Conservation (phyloP, 1,140 invertebrate species). For the Tetramorium parvispinum region DNA sequence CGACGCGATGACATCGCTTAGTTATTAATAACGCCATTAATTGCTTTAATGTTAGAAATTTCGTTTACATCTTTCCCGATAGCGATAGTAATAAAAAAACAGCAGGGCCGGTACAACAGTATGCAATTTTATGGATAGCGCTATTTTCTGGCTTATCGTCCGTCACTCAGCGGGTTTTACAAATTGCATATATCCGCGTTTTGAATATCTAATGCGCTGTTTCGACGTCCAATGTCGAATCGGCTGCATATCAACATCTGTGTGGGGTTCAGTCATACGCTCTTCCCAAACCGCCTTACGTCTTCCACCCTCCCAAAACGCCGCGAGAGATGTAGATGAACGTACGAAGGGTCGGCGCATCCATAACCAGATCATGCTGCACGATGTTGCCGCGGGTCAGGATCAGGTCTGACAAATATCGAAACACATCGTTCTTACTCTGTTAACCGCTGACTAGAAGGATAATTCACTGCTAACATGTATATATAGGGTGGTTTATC, state of each 20-base stretch:
- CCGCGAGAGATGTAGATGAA: neutral
- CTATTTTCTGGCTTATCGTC: neutral
- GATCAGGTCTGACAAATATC: constrained; percentile 47
- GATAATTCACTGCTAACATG: neutral
- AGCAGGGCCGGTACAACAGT: neutral
- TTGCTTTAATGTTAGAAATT: neutral
- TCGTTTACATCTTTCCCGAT: neutral
- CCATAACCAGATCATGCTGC: constrained; percentile 10
- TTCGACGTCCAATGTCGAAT: constrained; percentile 2
- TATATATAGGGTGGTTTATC: neutral
- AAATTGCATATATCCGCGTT: constrained; percentile 22
- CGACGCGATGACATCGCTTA: neutral
- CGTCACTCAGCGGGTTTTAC: neutral
- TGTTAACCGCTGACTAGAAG: neutral
- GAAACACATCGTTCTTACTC: constrained; percentile 29
- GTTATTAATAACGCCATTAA: neutral
- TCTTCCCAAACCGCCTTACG: neutral
- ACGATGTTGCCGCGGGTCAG: neutral
- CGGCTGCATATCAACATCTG: neutral
- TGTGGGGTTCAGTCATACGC: neutral
- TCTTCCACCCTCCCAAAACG: neutral
- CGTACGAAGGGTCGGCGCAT: neutral
- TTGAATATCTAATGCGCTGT: constrained; percentile 28
- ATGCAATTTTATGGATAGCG: constrained; percentile 4
- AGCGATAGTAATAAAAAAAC: neutral